Evolutionary conservation across 2,888 invertebrate species (phyloP), one percentile per base, ranked within the genome.

Genomic region (Mythimna ferrago): DNA sequence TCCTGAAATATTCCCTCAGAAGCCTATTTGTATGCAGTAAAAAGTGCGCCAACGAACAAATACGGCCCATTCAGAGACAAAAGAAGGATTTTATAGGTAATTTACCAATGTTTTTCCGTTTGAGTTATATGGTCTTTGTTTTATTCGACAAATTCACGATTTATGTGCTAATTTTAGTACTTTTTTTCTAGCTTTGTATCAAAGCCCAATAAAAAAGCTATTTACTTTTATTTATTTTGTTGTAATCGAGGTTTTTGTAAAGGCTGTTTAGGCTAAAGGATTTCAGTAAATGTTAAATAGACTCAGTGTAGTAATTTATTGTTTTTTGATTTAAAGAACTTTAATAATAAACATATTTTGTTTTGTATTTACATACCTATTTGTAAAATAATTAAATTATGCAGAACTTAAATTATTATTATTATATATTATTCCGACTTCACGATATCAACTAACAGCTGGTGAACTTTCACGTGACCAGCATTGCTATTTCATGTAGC

Each of bases 71-170:
- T 76, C 67, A 71, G 57, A 78, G 69, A 83, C 76, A 84, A 85
- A 80, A 69, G 65, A 58, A 82, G 76, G 71, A 61, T 87, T 85
- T 87, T 85, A 85, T 87, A 73, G 68, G 86, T 80, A 76, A 85
- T 85, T 85, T 83, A 87, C 73, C 73, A 69, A 73, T 86, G 83
- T 80, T 85, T 85, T 79, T 66, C 51, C 71, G 51, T 82, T 83
- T 71, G 68, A 83, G 71, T 86, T 82, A 79, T 84, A 86, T 69
- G 60, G 87, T 72, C 54, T 80, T 73, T 87, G 64, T 85, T 86
- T 85, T 82, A 79, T 79, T 76, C 41, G 71, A 67, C 60, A 77
- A 78, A 82, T 84, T 84, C 61, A 61, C 72, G 69, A 85, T 85
- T 82, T 86, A 84, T 79, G 72, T 65, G 69, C 65, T 76, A 82